phyloP scores from a whole-genome alignment of 2,113 vertebrate species.

The Pseudolaguvia tuberculata region DNA sequence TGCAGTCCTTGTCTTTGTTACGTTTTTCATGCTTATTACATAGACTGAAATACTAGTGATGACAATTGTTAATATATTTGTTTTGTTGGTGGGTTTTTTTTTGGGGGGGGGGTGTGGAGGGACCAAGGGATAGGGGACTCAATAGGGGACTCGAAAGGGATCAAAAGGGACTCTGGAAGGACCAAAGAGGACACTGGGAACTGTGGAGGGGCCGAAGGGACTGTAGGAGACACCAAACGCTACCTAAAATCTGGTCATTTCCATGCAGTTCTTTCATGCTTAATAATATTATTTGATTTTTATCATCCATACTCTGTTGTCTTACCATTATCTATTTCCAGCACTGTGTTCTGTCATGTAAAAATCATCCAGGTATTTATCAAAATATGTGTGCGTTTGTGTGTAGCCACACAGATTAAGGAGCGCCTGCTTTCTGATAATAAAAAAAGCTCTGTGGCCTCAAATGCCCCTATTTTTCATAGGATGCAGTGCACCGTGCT shows the following conservation, averaged over 20 bases:
- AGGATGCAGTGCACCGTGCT: slow-evolving; percentile 16
- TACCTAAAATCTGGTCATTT: not conserved
- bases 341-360: not conserved
- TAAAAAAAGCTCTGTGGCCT: slow-evolving; percentile 27
- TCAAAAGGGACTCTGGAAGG: too few relatives aligned
- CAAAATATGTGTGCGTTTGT: slow-evolving; percentile 27
- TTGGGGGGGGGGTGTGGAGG: too few relatives aligned
- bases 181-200: too few relatives aligned
- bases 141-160: too few relatives aligned
- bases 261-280: not conserved
- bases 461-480: slow-evolving; percentile 22
- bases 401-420: slow-evolving; percentile 21
- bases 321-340: slow-evolving; percentile 11
- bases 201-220: too few relatives aligned
- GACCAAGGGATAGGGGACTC: too few relatives aligned
- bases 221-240: too few relatives aligned
- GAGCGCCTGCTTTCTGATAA: slow-evolving; percentile 21
- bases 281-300: not conserved
- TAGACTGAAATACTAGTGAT: not conserved
- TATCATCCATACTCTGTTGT: not conserved
- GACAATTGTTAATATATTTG: not conserved
- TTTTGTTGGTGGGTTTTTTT: not conserved
- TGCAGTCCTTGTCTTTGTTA: not conserved
- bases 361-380: slow-evolving; percentile 37
- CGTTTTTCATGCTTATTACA: not conserved